Evolutionary conservation across 1,140 invertebrate genomes (phyloP).

Genomic region (Luehdorfia chinensis): DNA sequence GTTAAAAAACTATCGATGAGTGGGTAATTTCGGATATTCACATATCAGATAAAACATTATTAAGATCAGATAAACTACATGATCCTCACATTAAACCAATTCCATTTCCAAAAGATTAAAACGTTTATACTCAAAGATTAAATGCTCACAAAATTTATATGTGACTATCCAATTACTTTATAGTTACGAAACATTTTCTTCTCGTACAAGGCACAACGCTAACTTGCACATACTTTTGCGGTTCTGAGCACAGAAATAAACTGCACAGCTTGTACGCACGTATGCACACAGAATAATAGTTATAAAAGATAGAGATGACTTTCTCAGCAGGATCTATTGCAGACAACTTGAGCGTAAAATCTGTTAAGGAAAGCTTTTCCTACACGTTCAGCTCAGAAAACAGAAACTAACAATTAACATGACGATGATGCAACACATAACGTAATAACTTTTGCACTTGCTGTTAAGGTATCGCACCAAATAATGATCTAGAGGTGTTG

Average conservation of each 20-base stretch:
- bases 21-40: conserved; percentile 53
- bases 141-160: conserved; percentile 31
- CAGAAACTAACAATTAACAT: conserved; percentile 66
- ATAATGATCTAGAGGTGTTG: conserved; percentile 37
- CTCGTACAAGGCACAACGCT: conserved; percentile 61
- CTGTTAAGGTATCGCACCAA: conserved; percentile 52
- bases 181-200: conserved; percentile 42
- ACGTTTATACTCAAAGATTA: too few relatives aligned
- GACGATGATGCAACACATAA: conserved; percentile 52
- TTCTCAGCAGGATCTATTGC: conserved; percentile 26
- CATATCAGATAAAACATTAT: conserved; percentile 27
- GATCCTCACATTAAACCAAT: background rate
- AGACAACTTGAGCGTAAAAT: conserved; percentile 37
- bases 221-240: conserved; percentile 66
- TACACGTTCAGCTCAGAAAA: conserved; percentile 33
- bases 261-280: conserved; percentile 73
- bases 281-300: conserved; percentile 62
- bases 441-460: conserved; percentile 65
- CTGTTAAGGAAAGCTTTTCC: conserved; percentile 39
- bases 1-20: conserved; percentile 41
- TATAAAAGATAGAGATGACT: conserved; percentile 33
- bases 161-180: conserved; percentile 51
- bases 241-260: conserved; percentile 62
- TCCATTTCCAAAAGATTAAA: too few relatives aligned
- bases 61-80: background rate